Evolutionary conservation across 2,113 vertebrate genomes (phyloP), one percentile per base, ranked within the genome.

Genomic region (Dicerorhinus sumatrensis): DNA sequence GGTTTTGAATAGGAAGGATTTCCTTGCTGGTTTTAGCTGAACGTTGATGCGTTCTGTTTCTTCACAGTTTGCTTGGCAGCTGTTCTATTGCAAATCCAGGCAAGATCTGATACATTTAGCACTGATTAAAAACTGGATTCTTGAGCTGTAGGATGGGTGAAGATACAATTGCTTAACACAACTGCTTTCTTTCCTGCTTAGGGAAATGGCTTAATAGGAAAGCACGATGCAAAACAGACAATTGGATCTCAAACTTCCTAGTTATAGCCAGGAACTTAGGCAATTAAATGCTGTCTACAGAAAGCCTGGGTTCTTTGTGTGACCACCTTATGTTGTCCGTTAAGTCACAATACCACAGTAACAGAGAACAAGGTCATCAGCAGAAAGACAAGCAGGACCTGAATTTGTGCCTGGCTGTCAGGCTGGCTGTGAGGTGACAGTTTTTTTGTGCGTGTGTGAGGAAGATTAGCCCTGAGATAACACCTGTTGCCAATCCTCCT

Each of bases 101-200:
- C 12, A 11, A 84, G 90, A 89, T 72, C 46, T 92, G 97, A 94
- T 97, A 96, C 88, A 94, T 96, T 90, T 97, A 96, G 58, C 84
- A 33, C 83, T 96, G 94, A 96, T 97, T 97, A 89, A 94, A 97
- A 92, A 82, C 39, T 1, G 67, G 94, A 97, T 93, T 90, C 70
- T 77, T 91, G 54, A 39, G 72, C 9, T 88, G 31, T 51, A 93
- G n/a, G 92, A 91, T 82, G 54, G 27, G 69, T 94, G 92, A 85
- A 86, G 56, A 93, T 79, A 63, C 16, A 63, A 69, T 81, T 60
- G 58, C 58, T 93, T 81, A 58, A 42, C 31, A 75, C 83, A 91
- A 91, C 25, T 14, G 54, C 90, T 96, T 96, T 85, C 27, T 90
- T 70, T 80, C 48, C 36, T 14, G 25, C 36, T 60, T 58, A 21